phyloP scores from a whole-genome alignment of 2,888 invertebrate species.

The Ophion slaviceki region DNA sequence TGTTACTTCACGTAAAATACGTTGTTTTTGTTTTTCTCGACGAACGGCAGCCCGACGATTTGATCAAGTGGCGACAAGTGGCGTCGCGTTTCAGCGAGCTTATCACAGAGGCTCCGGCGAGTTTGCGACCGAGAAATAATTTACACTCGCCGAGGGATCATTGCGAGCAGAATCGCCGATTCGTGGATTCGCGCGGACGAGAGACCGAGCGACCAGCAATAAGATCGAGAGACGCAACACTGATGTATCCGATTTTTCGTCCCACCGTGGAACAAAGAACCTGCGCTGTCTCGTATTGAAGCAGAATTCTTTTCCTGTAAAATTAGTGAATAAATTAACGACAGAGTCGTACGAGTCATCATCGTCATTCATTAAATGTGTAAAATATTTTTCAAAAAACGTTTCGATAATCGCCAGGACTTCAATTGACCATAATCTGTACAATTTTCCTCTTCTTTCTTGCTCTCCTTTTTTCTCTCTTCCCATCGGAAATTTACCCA shows the following conservation, averaged over 20 bases:
- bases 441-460: conserved; percentile 19
- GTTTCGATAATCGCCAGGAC: conserved; percentile 10
- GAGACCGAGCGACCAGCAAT: conserved; percentile 56
- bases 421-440: conserved; percentile 15
- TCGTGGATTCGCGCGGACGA: conserved; percentile 21
- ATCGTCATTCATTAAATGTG: not conserved
- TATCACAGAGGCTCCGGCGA: conserved; percentile 76
- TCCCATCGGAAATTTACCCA: not conserved
- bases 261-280: conserved; percentile 64
- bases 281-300: conserved; percentile 60
- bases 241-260: conserved; percentile 70
- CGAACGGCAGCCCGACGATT: conserved; percentile 70
- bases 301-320: not conserved
- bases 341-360: not conserved
- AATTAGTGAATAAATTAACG: conserved; percentile 2
- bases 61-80: conserved; percentile 76
- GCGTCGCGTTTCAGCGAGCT: conserved; percentile 77
- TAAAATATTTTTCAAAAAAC: conserved; percentile 22
- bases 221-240: conserved; percentile 66
- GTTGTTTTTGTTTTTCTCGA: not conserved
- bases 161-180: not conserved
- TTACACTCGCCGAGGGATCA: no score
- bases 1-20: not conserved
- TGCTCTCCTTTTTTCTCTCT: no score
- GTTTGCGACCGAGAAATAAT: conserved; percentile 61